phyloP scores from a whole-genome alignment of 2,888 invertebrate genomes.

The Pycnomerus fuliginosus region DNA sequence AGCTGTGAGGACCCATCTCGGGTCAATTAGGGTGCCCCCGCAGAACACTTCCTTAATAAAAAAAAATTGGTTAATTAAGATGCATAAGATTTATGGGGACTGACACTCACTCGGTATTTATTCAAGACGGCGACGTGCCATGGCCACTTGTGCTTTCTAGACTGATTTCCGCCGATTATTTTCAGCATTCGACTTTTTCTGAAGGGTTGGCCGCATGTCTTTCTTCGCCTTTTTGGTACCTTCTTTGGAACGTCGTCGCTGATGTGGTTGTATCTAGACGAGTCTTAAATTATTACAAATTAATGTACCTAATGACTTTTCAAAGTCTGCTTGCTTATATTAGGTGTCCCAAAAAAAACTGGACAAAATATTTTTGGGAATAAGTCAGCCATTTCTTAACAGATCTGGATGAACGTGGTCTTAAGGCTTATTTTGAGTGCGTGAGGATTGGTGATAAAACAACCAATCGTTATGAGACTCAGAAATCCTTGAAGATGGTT shows the following conservation, averaged over 20 bases:
- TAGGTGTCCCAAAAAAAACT: too few species aligned
- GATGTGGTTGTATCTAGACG: slow-evolving; percentile 11
- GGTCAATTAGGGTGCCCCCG: slow-evolving; percentile 80
- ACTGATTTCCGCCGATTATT: slow-evolving; percentile 84
- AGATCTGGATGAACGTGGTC: too few species aligned
- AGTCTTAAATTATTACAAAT: too few species aligned
- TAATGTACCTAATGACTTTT: too few species aligned
- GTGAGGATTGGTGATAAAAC: too few species aligned
- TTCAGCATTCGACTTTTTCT: slow-evolving; percentile 59
- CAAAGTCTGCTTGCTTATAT: too few species aligned
- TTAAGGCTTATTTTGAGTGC: too few species aligned
- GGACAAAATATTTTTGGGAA: too few species aligned
- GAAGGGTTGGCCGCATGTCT: slow-evolving; percentile 42
- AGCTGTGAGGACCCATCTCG: slow-evolving; percentile 83
- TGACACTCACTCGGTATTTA: slow-evolving; percentile 67
- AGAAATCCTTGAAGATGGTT: too few species aligned
- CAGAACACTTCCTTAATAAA: slow-evolving; percentile 77
- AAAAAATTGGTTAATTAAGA: slow-evolving; percentile 13
- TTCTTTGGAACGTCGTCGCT: slow-evolving; percentile 1
- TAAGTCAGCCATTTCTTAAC: too few species aligned
- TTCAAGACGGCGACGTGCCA: slow-evolving; percentile 94
- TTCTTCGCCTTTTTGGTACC: slow-evolving; percentile 2
- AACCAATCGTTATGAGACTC: too few species aligned
- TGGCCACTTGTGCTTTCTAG: slow-evolving; percentile 84
- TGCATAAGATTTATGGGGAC: neutral